phyloP scores from a whole-genome alignment of 2,888 invertebrate genomes.

The Diachrysia chrysitis region DNA sequence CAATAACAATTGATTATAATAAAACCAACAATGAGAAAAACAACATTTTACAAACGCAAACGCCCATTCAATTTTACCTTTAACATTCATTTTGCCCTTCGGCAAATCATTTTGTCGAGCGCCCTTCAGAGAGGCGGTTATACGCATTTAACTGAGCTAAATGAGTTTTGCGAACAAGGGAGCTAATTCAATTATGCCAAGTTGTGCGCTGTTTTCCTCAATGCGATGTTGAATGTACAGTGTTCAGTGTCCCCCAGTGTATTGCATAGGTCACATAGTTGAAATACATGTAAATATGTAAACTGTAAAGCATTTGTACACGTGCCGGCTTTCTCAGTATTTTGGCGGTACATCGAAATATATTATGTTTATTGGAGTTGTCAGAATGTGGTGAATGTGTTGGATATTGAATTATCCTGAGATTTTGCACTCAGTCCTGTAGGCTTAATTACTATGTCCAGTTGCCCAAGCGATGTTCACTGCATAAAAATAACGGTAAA shows the following conservation, averaged over 20 bases:
- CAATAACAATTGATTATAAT: too few species aligned
- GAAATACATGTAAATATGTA: constrained; percentile 12
- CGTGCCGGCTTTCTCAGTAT: constrained; percentile 8
- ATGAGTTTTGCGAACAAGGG: constrained; percentile 59
- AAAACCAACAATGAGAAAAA: constrained; percentile 45
- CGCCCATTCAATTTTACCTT: constrained; percentile 53
- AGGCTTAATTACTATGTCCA: neutral
- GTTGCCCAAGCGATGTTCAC: too few species aligned
- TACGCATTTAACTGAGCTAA: constrained; percentile 57
- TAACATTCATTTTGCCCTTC: constrained; percentile 58
- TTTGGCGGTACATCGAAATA: constrained; percentile 6
- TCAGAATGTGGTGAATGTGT: neutral
- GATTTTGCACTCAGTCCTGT: neutral
- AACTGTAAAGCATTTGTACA: constrained; percentile 22
- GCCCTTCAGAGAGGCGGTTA: constrained; percentile 45
- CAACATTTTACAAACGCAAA: constrained; percentile 46
- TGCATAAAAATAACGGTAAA: too few species aligned
- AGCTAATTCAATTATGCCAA: constrained; percentile 59
- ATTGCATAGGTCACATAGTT: constrained; percentile 11
- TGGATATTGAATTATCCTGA: constrained; percentile 12
- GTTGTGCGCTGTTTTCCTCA: constrained; percentile 45
- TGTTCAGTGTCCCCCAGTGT: constrained; percentile 17
- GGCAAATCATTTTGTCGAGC: constrained; percentile 54
- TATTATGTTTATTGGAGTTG: neutral
- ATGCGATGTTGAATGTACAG: constrained; percentile 29